Percentiles rank a stretch among this genome's conserved stretches.
Evolutionary conservation across 2,888 invertebrate species (phyloP).

Genomic region (Caenorhabditis sp.): DNA sequence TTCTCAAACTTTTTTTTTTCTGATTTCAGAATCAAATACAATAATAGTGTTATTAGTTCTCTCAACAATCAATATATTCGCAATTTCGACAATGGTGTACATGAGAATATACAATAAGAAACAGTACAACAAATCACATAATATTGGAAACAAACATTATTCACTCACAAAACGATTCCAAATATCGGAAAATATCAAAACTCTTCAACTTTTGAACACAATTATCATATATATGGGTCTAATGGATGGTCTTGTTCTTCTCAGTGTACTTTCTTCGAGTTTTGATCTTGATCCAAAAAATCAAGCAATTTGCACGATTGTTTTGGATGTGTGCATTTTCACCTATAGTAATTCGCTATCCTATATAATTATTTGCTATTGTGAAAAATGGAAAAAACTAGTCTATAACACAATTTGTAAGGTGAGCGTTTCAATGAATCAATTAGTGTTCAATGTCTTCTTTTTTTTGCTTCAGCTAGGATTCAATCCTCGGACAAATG

Average conservation of each 20-base stretch:
- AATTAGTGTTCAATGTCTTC: not conserved
- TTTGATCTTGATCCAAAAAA: conserved; percentile 12
- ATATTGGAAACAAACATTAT: conserved; percentile 10
- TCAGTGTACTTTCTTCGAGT: conserved; percentile 22
- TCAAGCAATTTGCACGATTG: conserved; percentile 18
- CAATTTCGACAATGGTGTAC: conserved; percentile 15
- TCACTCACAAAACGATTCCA: conserved; percentile 24
- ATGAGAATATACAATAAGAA: conserved; percentile 5
- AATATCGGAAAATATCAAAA: conserved; percentile 27
- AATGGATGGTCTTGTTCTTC: conserved; percentile 23
- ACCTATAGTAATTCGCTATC: conserved; percentile 17
- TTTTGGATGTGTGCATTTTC: conserved; percentile 13
- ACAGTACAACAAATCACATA: not conserved
- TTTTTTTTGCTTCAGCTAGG: not conserved
- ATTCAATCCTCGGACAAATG: not conserved
- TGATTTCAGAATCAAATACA: not conserved
- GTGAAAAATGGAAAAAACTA: conserved; percentile 24
- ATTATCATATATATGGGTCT: conserved; percentile 31
- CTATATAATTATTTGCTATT: conserved; percentile 16
- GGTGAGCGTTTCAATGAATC: conserved; percentile 18
- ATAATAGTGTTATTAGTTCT: conserved; percentile 9
- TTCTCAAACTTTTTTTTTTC: no score
- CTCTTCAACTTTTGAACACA: conserved; percentile 22
- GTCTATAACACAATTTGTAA: conserved; percentile 12
- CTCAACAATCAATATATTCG: conserved; percentile 5